A percentile compares a stretch with the other conserved stretches of the same genome.
These are phyloP conservation scores for Cotesia congregata DNA, from an alignment of 2,888 invertebrate species.

Conservation along the genomic window DNA sequence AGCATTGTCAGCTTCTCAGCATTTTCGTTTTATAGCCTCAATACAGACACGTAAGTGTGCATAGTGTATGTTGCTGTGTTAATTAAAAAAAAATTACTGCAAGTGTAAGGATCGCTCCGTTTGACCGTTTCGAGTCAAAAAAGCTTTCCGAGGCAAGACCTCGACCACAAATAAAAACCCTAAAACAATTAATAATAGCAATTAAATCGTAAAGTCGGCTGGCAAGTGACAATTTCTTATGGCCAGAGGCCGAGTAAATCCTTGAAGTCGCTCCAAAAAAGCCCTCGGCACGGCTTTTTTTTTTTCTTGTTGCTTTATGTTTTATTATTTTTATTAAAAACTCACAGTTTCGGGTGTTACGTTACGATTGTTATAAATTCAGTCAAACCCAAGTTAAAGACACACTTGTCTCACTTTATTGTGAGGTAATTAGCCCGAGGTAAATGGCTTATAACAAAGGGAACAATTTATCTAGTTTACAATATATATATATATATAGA, in stretches of 20 bases:
- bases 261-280: slow-evolving; percentile 3
- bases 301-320: not conserved
- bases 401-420: not conserved
- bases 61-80: not conserved
- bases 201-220: not conserved
- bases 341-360: not conserved
- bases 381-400: not conserved
- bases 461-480: not conserved
- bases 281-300: not conserved
- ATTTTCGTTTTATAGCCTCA: not conserved
- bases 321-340: not conserved
- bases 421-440: not conserved
- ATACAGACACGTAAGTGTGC: not conserved
- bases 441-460: not conserved
- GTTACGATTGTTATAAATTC: not conserved
- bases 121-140: not conserved
- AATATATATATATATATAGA: too few species aligned
- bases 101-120: not conserved
- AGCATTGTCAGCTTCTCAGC: not conserved
- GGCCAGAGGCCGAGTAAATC: not conserved
- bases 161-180: not conserved
- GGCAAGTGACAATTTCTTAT: slow-evolving; percentile 11
- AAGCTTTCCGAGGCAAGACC: not conserved
- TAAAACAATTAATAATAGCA: not conserved
- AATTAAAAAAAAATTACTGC: not conserved